Evolutionary conservation across 2,113 vertebrate genomes (phyloP).

Genomic region (Argyrosomus japonicus): DNA sequence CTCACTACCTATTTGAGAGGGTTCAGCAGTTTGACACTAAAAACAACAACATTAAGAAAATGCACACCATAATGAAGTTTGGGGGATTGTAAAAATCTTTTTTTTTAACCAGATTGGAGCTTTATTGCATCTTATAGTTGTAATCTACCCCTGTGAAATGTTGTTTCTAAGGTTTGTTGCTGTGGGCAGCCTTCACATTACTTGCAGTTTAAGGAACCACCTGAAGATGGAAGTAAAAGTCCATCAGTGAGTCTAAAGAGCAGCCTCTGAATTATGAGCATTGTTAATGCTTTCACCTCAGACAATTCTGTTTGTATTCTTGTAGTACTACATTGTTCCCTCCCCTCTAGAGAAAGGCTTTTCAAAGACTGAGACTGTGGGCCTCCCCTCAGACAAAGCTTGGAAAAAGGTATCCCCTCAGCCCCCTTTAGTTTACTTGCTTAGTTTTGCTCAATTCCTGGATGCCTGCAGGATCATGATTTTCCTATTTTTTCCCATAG

Average conservation of each 20-base stretch:
- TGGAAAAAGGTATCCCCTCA: too few species aligned
- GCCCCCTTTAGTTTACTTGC: too few species aligned
- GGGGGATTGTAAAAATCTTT: not conserved
- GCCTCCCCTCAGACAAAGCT: too few species aligned
- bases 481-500: too few species aligned
- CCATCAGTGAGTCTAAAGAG: slow-evolving; percentile 50
- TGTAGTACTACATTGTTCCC: slow-evolving; percentile 29
- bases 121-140: not conserved
- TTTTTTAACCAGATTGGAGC: not conserved
- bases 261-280: slow-evolving; percentile 32
- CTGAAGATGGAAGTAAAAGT: slow-evolving; percentile 72
- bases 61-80: not conserved
- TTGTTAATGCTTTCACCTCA: slow-evolving; percentile 24
- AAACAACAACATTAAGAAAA: not conserved
- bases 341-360: not conserved
- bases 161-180: not conserved
- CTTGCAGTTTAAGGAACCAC: slow-evolving; percentile 25
- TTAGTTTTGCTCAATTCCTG: too few species aligned
- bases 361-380: too few species aligned
- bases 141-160: not conserved
- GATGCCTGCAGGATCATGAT: too few species aligned
- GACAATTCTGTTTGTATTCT: slow-evolving; percentile 42
- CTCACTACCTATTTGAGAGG: slow-evolving; percentile 3
- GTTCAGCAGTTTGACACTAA: slow-evolving; percentile 8
- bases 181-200: not conserved